Evolutionary conservation across 2,888 invertebrate genomes (phyloP).

Genomic region (Branchellion lobata): DNA sequence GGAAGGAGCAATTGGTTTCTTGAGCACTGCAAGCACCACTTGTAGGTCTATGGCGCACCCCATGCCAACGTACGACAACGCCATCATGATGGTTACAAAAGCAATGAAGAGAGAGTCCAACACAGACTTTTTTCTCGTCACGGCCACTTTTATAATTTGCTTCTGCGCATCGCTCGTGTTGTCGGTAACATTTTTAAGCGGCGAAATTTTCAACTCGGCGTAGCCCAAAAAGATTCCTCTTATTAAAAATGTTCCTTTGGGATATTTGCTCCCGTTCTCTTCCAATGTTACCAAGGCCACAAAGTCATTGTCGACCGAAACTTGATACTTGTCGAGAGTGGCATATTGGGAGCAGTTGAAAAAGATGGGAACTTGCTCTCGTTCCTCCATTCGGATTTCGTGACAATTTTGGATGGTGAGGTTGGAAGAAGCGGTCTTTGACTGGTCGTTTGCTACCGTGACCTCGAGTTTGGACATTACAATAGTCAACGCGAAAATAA

Average conservation of each 20-base stretch:
- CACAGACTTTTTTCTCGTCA: slow-evolving; percentile 40
- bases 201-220: not conserved
- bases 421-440: not conserved
- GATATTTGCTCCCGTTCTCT: not conserved
- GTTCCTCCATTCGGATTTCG: not conserved
- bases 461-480: too few relatives aligned
- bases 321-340: not conserved
- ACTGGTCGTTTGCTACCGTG: too few relatives aligned
- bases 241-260: not conserved
- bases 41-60: slow-evolving; percentile 61
- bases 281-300: not conserved
- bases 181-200: not conserved
- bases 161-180: not conserved
- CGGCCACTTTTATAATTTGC: slow-evolving; percentile 29
- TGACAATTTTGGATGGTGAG: not conserved
- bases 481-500: too few relatives aligned
- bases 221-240: not conserved
- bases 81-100: slow-evolving; percentile 57
- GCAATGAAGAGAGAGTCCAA: slow-evolving; percentile 56
- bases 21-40: slow-evolving; percentile 59
- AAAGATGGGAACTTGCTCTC: not conserved
- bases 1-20: slow-evolving; percentile 62
- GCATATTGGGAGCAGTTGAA: not conserved
- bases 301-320: not conserved
- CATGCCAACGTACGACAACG: slow-evolving; percentile 58